A percentile compares a stretch with the other conserved stretches of the same genome.
Evolutionary conservation across 2,113 vertebrate species (phyloP).

Genomic region (Athene cunicularia): DNA sequence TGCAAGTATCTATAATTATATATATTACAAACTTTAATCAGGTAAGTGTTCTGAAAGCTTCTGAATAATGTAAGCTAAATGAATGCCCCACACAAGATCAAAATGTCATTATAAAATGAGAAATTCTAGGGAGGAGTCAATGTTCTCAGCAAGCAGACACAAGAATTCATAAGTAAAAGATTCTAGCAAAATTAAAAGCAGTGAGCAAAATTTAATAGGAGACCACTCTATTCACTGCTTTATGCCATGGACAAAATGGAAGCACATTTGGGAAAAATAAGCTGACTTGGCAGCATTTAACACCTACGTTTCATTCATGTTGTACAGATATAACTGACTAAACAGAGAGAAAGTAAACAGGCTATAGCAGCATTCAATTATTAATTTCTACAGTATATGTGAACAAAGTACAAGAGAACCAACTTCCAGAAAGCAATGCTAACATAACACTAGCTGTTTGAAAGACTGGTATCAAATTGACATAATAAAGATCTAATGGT

Average conservation of each 20-base stretch:
- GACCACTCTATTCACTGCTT: neutral
- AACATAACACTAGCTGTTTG: neutral
- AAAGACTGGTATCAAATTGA: neutral
- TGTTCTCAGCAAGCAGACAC: neutral
- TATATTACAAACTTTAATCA: neutral
- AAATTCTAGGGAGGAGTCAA: neutral
- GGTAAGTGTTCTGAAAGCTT: neutral
- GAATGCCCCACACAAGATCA: neutral
- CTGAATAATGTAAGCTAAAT: neutral
- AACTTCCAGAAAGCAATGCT: neutral
- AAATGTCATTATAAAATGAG: neutral
- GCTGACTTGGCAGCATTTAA: neutral
- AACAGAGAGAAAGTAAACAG: neutral
- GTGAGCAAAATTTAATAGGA: neutral
- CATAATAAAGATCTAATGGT: neutral
- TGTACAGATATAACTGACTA: neutral
- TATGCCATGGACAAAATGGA: neutral
- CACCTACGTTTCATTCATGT: neutral
- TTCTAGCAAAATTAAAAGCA: neutral
- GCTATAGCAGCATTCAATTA: neutral
- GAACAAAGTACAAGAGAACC: neutral
- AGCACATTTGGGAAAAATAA: neutral
- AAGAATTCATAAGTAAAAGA: neutral
- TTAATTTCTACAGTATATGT: neutral
- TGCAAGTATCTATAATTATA: neutral